Evolutionary conservation across 92 coral and sea anemone genomes (phyloP).

Genomic region (Isaurus tuberculatus): DNA sequence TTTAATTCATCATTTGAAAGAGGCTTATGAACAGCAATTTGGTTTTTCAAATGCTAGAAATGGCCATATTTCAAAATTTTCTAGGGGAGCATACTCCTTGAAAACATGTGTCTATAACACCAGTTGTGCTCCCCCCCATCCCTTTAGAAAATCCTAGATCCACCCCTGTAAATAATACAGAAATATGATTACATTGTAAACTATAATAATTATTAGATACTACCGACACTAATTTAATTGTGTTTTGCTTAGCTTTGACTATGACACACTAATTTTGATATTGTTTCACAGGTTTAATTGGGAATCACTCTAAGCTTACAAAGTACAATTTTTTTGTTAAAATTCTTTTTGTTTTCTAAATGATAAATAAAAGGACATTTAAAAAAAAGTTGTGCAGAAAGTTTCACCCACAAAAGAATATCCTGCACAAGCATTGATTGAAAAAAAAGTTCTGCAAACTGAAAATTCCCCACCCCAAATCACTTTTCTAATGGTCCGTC

Average conservation of each 20-base stretch:
- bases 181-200: not conserved
- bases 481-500: not conserved
- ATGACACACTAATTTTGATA: not conserved
- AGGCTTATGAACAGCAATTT: too few species aligned
- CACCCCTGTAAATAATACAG: not conserved
- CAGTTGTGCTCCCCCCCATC: not conserved
- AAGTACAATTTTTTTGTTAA: not conserved
- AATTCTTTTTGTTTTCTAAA: not conserved
- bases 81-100: not conserved
- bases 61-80: not conserved
- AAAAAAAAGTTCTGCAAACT: not conserved
- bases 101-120: too few species aligned
- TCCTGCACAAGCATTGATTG: conserved; percentile 6
- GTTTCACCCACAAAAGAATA: not conserved
- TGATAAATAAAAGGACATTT: not conserved
- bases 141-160: not conserved
- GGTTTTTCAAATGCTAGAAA: too few species aligned
- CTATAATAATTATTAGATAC: not conserved
- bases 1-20: too few species aligned
- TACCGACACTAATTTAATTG: not conserved
- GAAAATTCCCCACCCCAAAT: not conserved
- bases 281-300: not conserved
- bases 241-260: conserved; percentile 1
- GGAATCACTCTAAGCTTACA: not conserved
- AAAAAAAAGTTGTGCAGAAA: not conserved